Evolutionary conservation across 2,888 invertebrate species (phyloP), one percentile per base, ranked within the genome.

Genomic region (Halictus ligatus): DNA sequence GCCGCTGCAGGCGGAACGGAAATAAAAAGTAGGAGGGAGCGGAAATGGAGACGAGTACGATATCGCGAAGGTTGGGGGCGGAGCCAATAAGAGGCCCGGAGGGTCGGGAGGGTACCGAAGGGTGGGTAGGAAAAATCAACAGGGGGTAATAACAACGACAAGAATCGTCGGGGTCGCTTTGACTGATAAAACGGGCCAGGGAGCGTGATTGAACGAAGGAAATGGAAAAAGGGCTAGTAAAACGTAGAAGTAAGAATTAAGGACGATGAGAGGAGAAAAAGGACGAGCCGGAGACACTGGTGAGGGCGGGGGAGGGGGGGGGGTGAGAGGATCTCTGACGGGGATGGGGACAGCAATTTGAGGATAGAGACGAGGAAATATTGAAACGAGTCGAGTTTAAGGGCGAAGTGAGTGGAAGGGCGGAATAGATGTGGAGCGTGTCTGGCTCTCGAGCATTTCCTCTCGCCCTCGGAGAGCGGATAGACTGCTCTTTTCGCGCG

Each of bases 401-500:
- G 13, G 54, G 60, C 46, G 75, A 10, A 50, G 48, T 13, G 60
- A 13, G n/a, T 12, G 13, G 35, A 40, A 67, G 48, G 60, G 60
- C 54, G 77, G 48, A 78, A 84, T 74, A 71, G 60, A 74, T 75
- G 76, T 73, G 60, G 60, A 73, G 76, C 77, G 81, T 83, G 77
- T 84, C 85, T 85, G 85, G 71, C 78, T 73, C 78, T 84, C 81
- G 81, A 86, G 81, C 71, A 75, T 77, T 88, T 85, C 79, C 82
- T 83, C 81, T 80, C 72, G 25, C 40, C 12, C 21, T 71, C 82
- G 69, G 79, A 78, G 91, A 87, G 84, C 80, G 84, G 35, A 7
- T 89, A 84, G 81, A 54, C 85, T 84, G 89, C 88, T 87, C 81
- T 88, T 90, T 84, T 21, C 84, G 79, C 83, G 78, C 84, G 73